phyloP scores from a whole-genome alignment of 2,888 invertebrate genomes.

The Mythimna albipuncta region DNA sequence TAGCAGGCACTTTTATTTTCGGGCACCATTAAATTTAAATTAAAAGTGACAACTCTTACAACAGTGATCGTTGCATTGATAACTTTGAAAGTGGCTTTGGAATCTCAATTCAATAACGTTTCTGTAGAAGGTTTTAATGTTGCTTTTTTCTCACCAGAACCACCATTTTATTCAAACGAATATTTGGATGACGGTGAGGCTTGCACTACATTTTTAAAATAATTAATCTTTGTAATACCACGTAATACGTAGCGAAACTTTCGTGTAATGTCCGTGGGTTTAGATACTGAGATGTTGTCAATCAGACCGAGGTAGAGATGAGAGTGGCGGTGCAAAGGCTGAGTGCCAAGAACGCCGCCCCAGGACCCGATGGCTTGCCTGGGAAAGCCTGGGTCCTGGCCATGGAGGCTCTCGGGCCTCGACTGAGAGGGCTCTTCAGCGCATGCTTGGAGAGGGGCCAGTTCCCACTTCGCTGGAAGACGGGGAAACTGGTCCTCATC shows the following conservation, averaged over 20 bases:
- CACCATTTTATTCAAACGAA: slow-evolving; percentile 13
- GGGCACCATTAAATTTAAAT: background rate
- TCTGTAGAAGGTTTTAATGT: background rate
- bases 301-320: too few relatives aligned
- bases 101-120: background rate
- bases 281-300: background rate
- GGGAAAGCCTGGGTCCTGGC: too few relatives aligned
- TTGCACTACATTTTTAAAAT: background rate
- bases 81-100: background rate
- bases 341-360: too few relatives aligned
- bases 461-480: too few relatives aligned
- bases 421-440: too few relatives aligned
- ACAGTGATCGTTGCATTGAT: background rate
- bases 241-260: background rate
- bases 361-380: too few relatives aligned
- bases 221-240: background rate
- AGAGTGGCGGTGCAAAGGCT: too few relatives aligned
- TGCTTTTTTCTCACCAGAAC: slow-evolving; percentile 10
- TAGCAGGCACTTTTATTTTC: background rate
- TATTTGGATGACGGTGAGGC: slow-evolving; percentile 7
- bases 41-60: background rate
- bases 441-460: too few relatives aligned
- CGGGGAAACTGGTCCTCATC: too few relatives aligned
- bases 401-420: too few relatives aligned
- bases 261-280: background rate